Base-by-base conservation (phyloP, 2,888 invertebrate genomes). In the Amblyteles armatorius region DNA sequence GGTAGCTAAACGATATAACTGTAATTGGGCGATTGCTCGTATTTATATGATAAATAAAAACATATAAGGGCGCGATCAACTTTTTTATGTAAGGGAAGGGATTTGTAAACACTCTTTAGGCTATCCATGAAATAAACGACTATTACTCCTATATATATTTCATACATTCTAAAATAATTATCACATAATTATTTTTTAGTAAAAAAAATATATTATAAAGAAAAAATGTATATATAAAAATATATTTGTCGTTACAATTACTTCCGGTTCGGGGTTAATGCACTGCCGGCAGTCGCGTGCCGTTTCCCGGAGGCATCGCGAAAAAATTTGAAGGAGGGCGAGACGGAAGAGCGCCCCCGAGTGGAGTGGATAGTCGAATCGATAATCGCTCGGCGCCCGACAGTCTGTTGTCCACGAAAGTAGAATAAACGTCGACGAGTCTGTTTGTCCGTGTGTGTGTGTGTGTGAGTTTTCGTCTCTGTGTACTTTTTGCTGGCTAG, bases 321-420 rank as follows among this genome's bases (percentile, higher is more conserved):
- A 44, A 55, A 29, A 60, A 22, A 71, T 3, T 26, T 36, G 22
- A 44, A 48, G 13, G 33, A 79, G 65, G 26, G 57, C 40, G 67
- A 55, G 65, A 74, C 48, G 11, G 40, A n/a, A n/a, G 67, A 44
- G 33, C 7, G 36, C 40, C 29, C 16, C 52, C 9, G 3, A 13
- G 29, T 79, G 40, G 44, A 78, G 83, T 73, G 76, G 71, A 83
- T 80, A 77, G 57, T 71, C 71, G 65, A 85, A 85, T 85, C 82
- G 84, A 85, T 85, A 85, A 85, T 79, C 69, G 74, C 60, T 71
- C 67, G 84, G 82, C 84, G 84, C 84, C 84, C 74, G 65, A 79
- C 79, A 50, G 84, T 82, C 84, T 76, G 76, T 82, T 74, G 67
- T 82, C 71, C 76, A 65, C 82, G 69, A 79, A 82, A 85, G 84